Conservation (phyloP, 2,888 invertebrate species). For the Pheosia tremula region DNA sequence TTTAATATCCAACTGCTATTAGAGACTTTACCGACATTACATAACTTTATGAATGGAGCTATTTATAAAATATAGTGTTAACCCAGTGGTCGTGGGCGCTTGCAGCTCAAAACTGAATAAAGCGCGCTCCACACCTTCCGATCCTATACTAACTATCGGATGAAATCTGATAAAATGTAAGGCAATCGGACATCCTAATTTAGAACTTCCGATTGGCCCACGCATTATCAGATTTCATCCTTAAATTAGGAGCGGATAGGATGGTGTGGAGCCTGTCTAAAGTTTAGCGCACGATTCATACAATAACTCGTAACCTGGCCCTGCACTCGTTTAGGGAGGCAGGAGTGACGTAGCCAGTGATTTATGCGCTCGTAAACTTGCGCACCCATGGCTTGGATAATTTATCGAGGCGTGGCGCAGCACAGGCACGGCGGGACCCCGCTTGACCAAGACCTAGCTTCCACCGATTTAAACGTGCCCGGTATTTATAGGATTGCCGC, state of each 20-base stretch:
- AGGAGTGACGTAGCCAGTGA: slow-evolving; percentile 67
- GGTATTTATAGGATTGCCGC: slow-evolving; percentile 42
- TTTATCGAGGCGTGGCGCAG: slow-evolving; percentile 60
- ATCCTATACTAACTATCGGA: too few relatives aligned
- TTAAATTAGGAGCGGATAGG: too few relatives aligned
- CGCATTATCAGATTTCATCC: too few relatives aligned
- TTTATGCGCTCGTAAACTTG: slow-evolving; percentile 78
- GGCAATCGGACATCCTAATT: too few relatives aligned
- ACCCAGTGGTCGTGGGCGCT: slow-evolving; percentile 43
- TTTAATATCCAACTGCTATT: too few relatives aligned
- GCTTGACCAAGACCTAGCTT: slow-evolving; percentile 69
- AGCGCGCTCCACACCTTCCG: slow-evolving; percentile 5
- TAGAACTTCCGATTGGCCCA: too few relatives aligned
- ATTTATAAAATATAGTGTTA: slow-evolving; percentile 26
- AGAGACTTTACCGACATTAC: background rate
- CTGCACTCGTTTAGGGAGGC: slow-evolving; percentile 53
- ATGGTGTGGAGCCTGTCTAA: too few relatives aligned
- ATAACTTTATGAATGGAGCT: slow-evolving; percentile 17
- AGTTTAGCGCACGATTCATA: slow-evolving; percentile 43
- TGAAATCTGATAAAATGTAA: too few relatives aligned
- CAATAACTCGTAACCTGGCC: slow-evolving; percentile 48
- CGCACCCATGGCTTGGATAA: slow-evolving; percentile 79
- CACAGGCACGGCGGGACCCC: slow-evolving; percentile 43
- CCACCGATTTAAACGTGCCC: slow-evolving; percentile 53
- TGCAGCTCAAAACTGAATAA: slow-evolving; percentile 41